These are phyloP conservation scores for Masticophis lateralis DNA, from an alignment of 2,797 vertebrate genomes.

Conservation along the genomic window DNA sequence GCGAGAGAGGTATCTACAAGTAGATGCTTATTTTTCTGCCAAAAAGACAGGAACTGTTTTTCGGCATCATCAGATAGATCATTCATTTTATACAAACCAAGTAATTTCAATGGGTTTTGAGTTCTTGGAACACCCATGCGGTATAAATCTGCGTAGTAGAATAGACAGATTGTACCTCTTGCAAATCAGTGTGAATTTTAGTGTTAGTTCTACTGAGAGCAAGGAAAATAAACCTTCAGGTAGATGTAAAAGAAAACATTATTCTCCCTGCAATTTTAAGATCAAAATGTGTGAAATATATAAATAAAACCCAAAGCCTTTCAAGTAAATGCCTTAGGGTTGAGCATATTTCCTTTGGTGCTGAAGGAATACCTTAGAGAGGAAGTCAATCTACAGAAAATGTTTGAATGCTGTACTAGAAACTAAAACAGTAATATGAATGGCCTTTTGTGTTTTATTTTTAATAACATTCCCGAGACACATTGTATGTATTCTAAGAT, in stretches of 20 bases:
- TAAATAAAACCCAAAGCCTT: slow-evolving; percentile 27
- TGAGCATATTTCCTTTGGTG: slow-evolving; percentile 17
- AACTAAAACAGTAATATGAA: background rate
- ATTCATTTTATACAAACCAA: slow-evolving; percentile 40
- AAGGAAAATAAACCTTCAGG: slow-evolving; percentile 23
- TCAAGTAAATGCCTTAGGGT: slow-evolving; percentile 16
- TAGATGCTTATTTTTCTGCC: slow-evolving; percentile 38
- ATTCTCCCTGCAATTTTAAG: background rate
- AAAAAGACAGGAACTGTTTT: slow-evolving; percentile 42
- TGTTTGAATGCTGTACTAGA: background rate
- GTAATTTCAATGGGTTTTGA: background rate
- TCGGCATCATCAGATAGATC: slow-evolving; percentile 37
- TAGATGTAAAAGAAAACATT: slow-evolving; percentile 39
- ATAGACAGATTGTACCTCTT: background rate
- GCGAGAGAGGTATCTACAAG: slow-evolving; percentile 35
- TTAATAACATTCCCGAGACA: background rate
- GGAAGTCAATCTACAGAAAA: background rate
- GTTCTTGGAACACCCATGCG: background rate
- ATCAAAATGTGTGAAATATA: slow-evolving; percentile 12
- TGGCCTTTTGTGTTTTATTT: background rate
- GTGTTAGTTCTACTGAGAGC: background rate
- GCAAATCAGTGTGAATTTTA: slow-evolving; percentile 17
- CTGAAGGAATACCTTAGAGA: background rate
- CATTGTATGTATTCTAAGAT: background rate
- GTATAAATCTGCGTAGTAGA: background rate